A percentile compares a stretch with the other conserved stretches of the same genome.
Conservation (phyloP, 2,888 invertebrate genomes). For the Nowickia ferox region DNA sequence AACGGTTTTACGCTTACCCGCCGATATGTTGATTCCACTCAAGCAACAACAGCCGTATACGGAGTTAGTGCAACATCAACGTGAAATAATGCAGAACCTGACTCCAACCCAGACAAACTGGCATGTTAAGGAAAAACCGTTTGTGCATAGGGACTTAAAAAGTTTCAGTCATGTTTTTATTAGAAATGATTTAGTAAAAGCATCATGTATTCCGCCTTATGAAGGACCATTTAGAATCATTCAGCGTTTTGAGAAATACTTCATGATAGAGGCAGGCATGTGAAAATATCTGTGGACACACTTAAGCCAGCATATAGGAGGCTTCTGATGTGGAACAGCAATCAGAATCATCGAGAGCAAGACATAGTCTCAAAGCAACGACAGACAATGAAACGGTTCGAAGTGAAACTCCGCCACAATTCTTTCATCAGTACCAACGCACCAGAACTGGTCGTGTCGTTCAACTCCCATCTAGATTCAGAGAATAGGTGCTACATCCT, state of each 20-base stretch:
- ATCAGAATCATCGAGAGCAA: background rate
- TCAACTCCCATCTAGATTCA: too few relatives aligned
- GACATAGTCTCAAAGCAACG: background rate
- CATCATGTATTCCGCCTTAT: conserved; percentile 13
- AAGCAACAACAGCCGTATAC: background rate
- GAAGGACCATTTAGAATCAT: conserved; percentile 9
- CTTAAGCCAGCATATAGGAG: conserved; percentile 28
- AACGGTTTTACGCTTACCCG: background rate
- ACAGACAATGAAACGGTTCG: background rate
- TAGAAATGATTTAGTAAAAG: conserved; percentile 13
- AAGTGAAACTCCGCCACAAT: too few relatives aligned
- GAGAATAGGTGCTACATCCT: too few relatives aligned
- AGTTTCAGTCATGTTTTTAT: background rate
- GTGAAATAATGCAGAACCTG: background rate
- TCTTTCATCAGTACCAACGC: too few relatives aligned
- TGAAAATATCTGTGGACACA: conserved; percentile 6
- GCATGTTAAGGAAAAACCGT: background rate
- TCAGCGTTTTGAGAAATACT: background rate
- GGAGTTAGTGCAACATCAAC: background rate
- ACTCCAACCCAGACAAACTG: background rate
- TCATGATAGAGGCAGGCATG: background rate
- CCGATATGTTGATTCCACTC: background rate
- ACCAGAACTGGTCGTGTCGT: too few relatives aligned
- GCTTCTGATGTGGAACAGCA: background rate
- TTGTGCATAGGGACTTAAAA: background rate